Evolutionary conservation across 2,888 invertebrate genomes (phyloP).

Genomic region (Stratiomys singularior): DNA sequence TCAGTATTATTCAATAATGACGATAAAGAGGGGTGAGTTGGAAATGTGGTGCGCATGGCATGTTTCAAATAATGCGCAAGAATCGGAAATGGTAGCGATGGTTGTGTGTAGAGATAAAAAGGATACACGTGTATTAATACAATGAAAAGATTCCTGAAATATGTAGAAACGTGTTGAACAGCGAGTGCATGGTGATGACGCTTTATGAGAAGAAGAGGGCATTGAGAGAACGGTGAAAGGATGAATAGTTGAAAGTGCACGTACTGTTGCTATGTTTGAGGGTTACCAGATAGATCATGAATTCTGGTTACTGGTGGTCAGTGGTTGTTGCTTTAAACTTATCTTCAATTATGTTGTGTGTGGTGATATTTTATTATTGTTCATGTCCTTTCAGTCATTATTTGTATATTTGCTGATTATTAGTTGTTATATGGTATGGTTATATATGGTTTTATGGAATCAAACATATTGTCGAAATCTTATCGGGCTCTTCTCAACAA

Average conservation of each 20-base stretch:
- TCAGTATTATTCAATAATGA: slow-evolving; percentile 2
- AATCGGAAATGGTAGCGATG: not conserved
- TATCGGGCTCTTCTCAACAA: too few species aligned
- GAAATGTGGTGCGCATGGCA: slow-evolving; percentile 20
- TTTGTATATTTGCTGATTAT: too few species aligned
- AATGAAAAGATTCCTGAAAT: slow-evolving; percentile 29
- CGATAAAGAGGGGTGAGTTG: slow-evolving; percentile 2
- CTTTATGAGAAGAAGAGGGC: not conserved
- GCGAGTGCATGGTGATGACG: too few species aligned
- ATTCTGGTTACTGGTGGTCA: too few species aligned
- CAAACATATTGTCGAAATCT: too few species aligned
- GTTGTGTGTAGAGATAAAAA: slow-evolving; percentile 7
- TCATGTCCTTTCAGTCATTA: too few species aligned
- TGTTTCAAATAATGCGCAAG: slow-evolving; percentile 16
- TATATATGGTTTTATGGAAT: too few species aligned
- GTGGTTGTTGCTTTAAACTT: too few species aligned
- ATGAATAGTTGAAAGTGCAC: slow-evolving; percentile 21
- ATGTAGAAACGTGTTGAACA: slow-evolving; percentile 42
- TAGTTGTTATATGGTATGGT: too few species aligned
- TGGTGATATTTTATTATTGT: too few species aligned
- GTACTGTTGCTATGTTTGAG: slow-evolving; percentile 36
- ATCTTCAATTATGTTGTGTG: too few species aligned
- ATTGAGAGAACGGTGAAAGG: not conserved
- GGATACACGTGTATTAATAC: slow-evolving; percentile 42
- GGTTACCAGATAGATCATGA: not conserved